A percentile compares a stretch with the other conserved stretches of the same genome.
Evolutionary conservation across 2,113 vertebrate genomes (phyloP).

Genomic region (Calidris pygmaea): DNA sequence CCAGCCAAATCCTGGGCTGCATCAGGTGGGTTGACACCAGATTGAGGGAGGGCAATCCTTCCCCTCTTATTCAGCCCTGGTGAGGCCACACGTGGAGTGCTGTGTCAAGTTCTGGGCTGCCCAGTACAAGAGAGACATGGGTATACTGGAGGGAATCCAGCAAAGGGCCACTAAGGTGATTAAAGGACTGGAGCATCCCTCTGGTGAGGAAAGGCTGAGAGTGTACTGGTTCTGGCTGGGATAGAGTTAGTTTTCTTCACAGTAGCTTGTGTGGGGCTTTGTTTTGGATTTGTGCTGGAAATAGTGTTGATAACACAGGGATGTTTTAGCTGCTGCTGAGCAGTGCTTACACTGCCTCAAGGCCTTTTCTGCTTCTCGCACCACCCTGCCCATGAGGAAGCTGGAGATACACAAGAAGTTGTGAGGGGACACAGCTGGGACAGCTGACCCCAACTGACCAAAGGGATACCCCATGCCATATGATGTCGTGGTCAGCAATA

Average conservation of each 20-base stretch:
- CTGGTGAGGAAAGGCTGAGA: background rate
- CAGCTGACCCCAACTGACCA: background rate
- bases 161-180: background rate
- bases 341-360: background rate
- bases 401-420: background rate
- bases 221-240: background rate
- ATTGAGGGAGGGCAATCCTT: fast-evolving
- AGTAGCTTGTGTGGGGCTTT: fast-evolving
- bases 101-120: background rate
- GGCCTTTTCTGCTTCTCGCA: background rate
- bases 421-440: background rate
- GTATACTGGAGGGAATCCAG: background rate
- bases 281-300: background rate
- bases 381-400: fast-evolving
- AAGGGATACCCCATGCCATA: background rate
- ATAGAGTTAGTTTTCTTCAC: background rate
- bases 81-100: background rate
- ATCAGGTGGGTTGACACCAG: background rate
- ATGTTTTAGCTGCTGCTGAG: background rate
- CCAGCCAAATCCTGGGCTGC: background rate
- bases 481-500: fast-evolving
- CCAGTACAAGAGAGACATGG: background rate
- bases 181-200: background rate
- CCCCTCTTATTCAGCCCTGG: background rate
- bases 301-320: background rate